Evolutionary conservation across 2,888 invertebrate species (phyloP).

Genomic region (Troglohyphantes excavatus): DNA sequence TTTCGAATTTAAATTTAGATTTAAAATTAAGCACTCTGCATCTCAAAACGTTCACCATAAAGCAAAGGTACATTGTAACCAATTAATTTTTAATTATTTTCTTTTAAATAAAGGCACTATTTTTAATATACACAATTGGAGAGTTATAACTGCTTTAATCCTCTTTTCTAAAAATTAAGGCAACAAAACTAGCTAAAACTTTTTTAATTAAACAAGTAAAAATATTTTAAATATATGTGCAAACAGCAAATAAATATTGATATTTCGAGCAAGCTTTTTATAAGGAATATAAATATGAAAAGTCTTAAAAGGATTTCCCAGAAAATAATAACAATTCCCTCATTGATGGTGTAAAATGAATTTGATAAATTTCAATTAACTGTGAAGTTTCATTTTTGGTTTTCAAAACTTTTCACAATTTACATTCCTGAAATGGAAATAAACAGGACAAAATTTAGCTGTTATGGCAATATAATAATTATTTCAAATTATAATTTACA

Average conservation of each 20-base stretch:
- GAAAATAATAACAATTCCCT: neutral
- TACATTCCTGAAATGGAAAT: neutral
- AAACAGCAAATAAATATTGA: neutral
- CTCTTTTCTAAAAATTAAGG: neutral
- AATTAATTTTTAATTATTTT: neutral
- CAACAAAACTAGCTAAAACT: neutral
- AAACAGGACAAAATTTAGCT: neutral
- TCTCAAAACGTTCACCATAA: conserved; percentile 36
- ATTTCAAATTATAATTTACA: neutral
- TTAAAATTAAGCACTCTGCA: conserved; percentile 46
- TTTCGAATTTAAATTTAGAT: neutral
- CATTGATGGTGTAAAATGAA: neutral
- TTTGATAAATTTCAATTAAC: neutral
- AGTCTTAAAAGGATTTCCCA: neutral
- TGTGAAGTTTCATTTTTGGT: neutral
- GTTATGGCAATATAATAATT: neutral
- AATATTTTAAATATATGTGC: neutral
- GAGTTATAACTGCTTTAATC: neutral
- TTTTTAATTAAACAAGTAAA: neutral
- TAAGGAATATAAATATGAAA: neutral
- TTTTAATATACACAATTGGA: neutral
- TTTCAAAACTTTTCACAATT: conserved; percentile 6
- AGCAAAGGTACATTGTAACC: conserved; percentile 61
- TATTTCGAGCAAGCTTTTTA: neutral
- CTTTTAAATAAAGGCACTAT: neutral